Evolutionary conservation across 2,113 vertebrate genomes (phyloP).

Genomic region (Ondatra zibethicus): DNA sequence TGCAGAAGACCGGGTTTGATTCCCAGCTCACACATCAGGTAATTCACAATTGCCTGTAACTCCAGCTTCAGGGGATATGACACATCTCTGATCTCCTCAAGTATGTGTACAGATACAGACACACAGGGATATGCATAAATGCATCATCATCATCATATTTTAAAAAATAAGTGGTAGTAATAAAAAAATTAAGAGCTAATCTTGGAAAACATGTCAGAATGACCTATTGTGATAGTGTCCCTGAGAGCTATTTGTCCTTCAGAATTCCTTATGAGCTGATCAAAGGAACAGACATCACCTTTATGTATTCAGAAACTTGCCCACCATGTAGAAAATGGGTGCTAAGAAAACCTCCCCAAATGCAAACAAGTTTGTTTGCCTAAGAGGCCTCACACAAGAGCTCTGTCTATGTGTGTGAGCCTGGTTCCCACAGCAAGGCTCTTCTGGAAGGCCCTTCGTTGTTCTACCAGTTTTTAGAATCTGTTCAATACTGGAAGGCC

Average conservation of each 20-base stretch:
- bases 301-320: neutral
- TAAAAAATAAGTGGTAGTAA: neutral
- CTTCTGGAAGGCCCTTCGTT: neutral
- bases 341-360: neutral
- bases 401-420: neutral
- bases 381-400: neutral
- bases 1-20: neutral
- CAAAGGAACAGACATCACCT: neutral
- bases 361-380: neutral
- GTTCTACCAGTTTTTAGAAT: neutral
- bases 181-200: neutral
- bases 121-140: too few relatives aligned
- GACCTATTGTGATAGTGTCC: neutral
- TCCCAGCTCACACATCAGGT: neutral
- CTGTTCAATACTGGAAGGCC: neutral
- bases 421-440: neutral
- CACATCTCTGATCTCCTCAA: neutral
- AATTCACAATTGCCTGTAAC: neutral
- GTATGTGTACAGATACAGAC: neutral
- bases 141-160: neutral
- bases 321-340: neutral
- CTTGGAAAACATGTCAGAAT: slow-evolving; percentile 12
- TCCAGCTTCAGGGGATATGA: neutral
- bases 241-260: neutral
- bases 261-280: neutral